Percentiles rank a stretch among this genome's conserved stretches.
Evolutionary conservation across 2,797 vertebrate species (phyloP).

Genomic region (Moxostoma hubbsi): DNA sequence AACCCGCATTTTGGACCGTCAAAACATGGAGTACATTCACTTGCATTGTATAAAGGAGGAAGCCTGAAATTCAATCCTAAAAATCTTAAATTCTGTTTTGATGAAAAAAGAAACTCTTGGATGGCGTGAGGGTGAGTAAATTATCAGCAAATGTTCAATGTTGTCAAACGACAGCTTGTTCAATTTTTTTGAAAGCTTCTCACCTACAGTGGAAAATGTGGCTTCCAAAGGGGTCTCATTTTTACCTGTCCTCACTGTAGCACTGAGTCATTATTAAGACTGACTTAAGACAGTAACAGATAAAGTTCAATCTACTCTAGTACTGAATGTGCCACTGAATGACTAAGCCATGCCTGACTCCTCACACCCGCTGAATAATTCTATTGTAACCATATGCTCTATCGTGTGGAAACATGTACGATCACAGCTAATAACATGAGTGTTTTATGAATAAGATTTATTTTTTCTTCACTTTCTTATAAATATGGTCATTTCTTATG

Average conservation of each 20-base stretch:
- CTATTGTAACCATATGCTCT: neutral
- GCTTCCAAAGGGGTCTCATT: conserved; percentile 44
- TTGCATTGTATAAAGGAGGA: no score
- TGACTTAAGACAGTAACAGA: no score
- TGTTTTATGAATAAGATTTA: conserved; percentile 22
- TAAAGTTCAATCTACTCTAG: neutral
- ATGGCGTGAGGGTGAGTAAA: no score
- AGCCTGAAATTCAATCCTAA: no score
- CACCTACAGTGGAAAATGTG: conserved; percentile 37
- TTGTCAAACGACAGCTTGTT: no score
- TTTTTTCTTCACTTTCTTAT: conserved; percentile 21
- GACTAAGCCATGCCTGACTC: conserved; percentile 13
- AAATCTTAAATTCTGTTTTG: no score
- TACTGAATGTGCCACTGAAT: conserved; percentile 35
- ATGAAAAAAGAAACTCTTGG: no score
- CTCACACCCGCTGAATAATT: conserved; percentile 21
- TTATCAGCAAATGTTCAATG: no score
- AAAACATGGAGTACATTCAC: no score
- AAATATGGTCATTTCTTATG: conserved; percentile 16
- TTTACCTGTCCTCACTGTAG: conserved; percentile 37
- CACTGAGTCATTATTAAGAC: conserved; percentile 48
- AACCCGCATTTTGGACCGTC: no score
- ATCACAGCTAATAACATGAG: conserved; percentile 17
- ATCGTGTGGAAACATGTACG: conserved; percentile 18
- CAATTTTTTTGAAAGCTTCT: neutral